Base-by-base conservation (phyloP, 2,888 invertebrate genomes). In the Mactromeris polynyma region DNA sequence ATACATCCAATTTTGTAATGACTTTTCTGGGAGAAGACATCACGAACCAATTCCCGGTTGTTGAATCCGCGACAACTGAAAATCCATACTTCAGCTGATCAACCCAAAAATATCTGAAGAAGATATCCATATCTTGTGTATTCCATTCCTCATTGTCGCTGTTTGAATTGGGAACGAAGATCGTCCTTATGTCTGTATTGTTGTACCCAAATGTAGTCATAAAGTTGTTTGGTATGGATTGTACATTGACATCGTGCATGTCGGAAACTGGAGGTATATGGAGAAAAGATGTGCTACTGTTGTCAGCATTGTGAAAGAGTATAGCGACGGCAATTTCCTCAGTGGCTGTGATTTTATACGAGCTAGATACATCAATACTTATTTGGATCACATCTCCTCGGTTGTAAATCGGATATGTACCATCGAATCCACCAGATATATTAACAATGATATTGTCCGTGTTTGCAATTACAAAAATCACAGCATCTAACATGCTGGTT, bases 371-470 rank as follows among this genome's bases (percentile, higher is more conserved):
- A 33, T 87, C 86, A 17, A 87, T 87, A 7, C 83, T 64, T 58
- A 82, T 54, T 7, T 21, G 17, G 19, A 82, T 42, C 7, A 26
- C 31, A 31, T 82, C 81, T 40, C 86, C 86, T 69, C 82, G 26
- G 54, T 78, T 58, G 31, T 87, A 87, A 9, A 87, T 42, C 0
- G 78, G 73, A 51, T 83, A 51, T n/a, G 36, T 33, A 2, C 82
- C 86, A 33, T 87, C 78, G 78, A 89, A 86, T 26, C 86, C 89
- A 21, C 64, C 86, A 17, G 54, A 26, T 26, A 89, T 86, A 51
- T 84, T 86, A 0, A 89, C 84, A 77, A 86, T 81, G 1, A 86
- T 89, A 58, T 89, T 89, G 81, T 83, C 86, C 21, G 78, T 54
- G 33, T 84, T 81, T 2, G 89, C 46, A 2, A 84, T 38, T 7